Conservation (phyloP, 2,888 invertebrate species). For the Ophion costatus region DNA sequence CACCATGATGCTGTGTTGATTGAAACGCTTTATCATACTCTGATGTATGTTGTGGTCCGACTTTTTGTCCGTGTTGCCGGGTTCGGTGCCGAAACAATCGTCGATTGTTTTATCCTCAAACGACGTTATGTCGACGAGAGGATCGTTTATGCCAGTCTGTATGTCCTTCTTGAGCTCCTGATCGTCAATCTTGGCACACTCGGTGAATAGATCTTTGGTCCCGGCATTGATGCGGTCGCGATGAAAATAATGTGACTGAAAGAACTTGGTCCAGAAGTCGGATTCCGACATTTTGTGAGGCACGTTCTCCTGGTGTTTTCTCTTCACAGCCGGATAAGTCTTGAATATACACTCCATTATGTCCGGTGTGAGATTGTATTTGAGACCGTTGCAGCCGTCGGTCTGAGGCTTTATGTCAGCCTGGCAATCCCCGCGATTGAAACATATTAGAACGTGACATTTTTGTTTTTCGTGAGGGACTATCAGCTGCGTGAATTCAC, state of each 20-base stretch:
- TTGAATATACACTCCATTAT: slow-evolving; percentile 99
- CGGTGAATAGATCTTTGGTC: slow-evolving; percentile 97
- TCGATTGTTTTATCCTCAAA: slow-evolving; percentile 90
- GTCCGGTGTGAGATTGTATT: slow-evolving; percentile 98
- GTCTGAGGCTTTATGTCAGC: slow-evolving; percentile 98
- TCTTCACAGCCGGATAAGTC: slow-evolving; percentile 99
- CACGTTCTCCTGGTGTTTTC: slow-evolving; percentile 98
- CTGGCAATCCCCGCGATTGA: slow-evolving; percentile 79
- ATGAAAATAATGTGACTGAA: slow-evolving; percentile 99
- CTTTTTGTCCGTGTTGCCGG: slow-evolving; percentile 83
- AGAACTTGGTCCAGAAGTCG: slow-evolving; percentile 99
- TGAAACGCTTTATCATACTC: slow-evolving; percentile 97
- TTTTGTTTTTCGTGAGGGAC: neutral
- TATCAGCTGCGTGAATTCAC: neutral
- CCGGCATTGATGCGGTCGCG: slow-evolving; percentile 95
- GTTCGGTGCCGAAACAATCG: slow-evolving; percentile 86
- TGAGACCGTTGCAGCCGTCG: slow-evolving; percentile 97
- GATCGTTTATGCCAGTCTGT: slow-evolving; percentile 91
- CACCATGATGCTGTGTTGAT: slow-evolving; percentile 99
- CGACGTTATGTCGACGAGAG: slow-evolving; percentile 92
- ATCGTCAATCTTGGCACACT: slow-evolving; percentile 98
- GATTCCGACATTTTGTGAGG: slow-evolving; percentile 97
- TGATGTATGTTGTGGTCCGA: slow-evolving; percentile 91
- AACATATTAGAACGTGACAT: neutral
- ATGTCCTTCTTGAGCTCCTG: slow-evolving; percentile 91